Evolutionary conservation across 2,113 vertebrate species (phyloP).

Genomic region (Leucosticte australis): DNA sequence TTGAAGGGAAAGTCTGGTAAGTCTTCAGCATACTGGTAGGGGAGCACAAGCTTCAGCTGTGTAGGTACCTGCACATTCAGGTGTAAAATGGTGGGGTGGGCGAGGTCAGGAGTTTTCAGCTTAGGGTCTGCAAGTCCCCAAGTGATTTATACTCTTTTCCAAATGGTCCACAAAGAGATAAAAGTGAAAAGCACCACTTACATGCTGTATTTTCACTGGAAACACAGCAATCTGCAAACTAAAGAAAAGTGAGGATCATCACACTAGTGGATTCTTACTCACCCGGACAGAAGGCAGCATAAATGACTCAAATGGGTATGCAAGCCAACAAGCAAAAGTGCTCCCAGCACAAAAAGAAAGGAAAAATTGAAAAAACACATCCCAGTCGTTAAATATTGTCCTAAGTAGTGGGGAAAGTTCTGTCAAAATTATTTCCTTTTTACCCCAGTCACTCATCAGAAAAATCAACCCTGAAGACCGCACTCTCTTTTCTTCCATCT

Average conservation of each 20-base stretch:
- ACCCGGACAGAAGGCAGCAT: not conserved
- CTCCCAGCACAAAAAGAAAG: not conserved
- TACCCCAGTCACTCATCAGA: not conserved
- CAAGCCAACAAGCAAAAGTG: not conserved
- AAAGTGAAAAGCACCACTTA: not conserved
- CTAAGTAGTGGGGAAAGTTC: not conserved
- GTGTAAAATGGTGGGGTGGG: not conserved
- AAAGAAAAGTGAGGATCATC: not conserved
- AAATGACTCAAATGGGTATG: not conserved
- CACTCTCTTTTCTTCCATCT: not conserved
- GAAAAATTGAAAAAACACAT: not conserved
- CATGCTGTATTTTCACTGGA: not conserved
- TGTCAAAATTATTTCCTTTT: constrained; percentile 2
- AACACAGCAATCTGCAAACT: not conserved
- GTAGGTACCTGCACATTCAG: not conserved
- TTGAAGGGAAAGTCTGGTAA: not conserved
- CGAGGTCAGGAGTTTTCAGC: not conserved
- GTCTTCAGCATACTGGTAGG: not conserved
- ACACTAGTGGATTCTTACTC: not conserved
- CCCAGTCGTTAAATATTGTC: not conserved
- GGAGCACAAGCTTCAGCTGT: not conserved
- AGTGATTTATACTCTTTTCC: not conserved
- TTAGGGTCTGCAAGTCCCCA: not conserved
- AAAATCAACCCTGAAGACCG: not conserved
- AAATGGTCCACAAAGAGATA: not conserved